Evolutionary conservation across 2,888 invertebrate species (phyloP).

Genomic region (Chesias legatella): DNA sequence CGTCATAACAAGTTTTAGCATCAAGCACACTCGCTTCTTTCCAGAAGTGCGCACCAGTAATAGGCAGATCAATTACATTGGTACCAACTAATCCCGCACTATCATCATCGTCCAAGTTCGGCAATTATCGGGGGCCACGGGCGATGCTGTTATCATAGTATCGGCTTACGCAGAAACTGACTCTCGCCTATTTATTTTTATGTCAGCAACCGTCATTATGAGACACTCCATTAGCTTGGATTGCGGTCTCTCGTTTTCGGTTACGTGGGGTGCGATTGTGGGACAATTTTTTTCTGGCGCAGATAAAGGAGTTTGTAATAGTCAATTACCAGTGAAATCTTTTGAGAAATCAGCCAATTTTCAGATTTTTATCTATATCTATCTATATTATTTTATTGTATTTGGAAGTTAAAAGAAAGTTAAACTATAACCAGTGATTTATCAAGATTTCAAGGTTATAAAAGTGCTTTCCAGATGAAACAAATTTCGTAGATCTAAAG

Average conservation of each 20-base stretch:
- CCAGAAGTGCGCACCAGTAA: constrained; percentile 24
- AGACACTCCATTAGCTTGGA: constrained; percentile 81
- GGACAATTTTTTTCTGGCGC: constrained; percentile 48
- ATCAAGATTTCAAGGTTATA: too few species aligned
- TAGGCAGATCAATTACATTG: constrained; percentile 57
- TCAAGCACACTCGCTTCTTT: too few species aligned
- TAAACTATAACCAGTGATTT: too few species aligned
- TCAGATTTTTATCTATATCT: too few species aligned
- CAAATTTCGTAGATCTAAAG: too few species aligned
- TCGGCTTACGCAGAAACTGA: constrained; percentile 81
- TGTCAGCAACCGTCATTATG: constrained; percentile 81
- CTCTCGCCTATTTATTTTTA: constrained; percentile 81
- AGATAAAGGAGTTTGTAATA: constrained; percentile 47
- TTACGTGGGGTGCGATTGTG: constrained; percentile 75
- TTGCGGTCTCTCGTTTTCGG: constrained; percentile 78
- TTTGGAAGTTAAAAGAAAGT: too few species aligned
- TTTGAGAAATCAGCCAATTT: too few species aligned
- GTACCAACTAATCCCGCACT: constrained; percentile 60
- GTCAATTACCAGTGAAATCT: not conserved
- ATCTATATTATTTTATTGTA: too few species aligned
- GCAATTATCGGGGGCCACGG: constrained; percentile 72
- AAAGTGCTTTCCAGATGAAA: too few species aligned
- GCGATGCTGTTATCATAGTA: constrained; percentile 80
- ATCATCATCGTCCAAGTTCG: constrained; percentile 61
- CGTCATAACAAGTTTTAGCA: constrained; percentile 15